Base-by-base conservation (phyloP, 64 coral and sea anemone genomes). In the Montipora cactus region DNA sequence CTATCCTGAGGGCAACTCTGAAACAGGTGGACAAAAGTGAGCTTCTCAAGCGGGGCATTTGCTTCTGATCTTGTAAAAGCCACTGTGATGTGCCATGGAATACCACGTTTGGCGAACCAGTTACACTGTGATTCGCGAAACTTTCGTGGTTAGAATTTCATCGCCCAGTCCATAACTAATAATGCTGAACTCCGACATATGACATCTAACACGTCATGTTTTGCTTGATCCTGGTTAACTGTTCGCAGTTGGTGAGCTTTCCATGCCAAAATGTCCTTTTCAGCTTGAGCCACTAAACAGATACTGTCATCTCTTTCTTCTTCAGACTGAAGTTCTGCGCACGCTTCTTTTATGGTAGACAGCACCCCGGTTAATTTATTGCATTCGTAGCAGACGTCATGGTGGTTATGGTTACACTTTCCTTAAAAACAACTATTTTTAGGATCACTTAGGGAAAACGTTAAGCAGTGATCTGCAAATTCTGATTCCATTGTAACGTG, bases 41-140 rank as follows among this genome's bases (percentile, higher is more conserved):
- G 84, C 68, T 87, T 87, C 67, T 74, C 84, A 21, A 87, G 49
- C 0, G 49, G 71, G 16, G 1, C 87, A 88, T 2, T 77, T 76
- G 3, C 15, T 10, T 85, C 16, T 85, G 44, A 5, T 5, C 81
- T 4, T 8, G 44, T 70, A 45, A 85, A 1, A 71, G 18, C 81
- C 1, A 85, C 64, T 4, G 81, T 70, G 44, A 71, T 50, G 4
- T 85, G 81, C 81, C 81, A 85, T 47, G 81, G 64, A 5, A 85
- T 71, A 7, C 81, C 64, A 67, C 64, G 62, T 85, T 85, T 85
- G 4, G 62, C 81, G 59, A 70, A 71, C 81, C 81, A 85, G 64
- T 85, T 44, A 8, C 81, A 83, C 7, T 85, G 81, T 4, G 62
- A 70, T 85, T 85, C 61, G 1, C 81, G 0, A 70, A 85, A 85